Percentiles rank a stretch among this genome's conserved stretches.
Conservation (phyloP, 2,888 invertebrate species). For the Drosophila anceps region DNA sequence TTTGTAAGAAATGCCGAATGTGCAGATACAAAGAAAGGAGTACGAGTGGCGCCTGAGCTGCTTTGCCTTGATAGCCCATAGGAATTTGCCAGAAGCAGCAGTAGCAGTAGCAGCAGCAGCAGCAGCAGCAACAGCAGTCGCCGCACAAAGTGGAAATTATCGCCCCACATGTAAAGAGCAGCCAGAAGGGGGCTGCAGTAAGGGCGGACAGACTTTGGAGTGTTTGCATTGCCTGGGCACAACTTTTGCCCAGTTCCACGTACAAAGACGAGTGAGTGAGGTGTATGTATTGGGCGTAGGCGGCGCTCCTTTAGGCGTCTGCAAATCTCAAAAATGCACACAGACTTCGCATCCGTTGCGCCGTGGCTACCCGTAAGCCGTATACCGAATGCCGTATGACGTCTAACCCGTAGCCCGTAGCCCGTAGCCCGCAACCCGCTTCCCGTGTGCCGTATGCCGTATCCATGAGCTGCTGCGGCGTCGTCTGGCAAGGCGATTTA, state of each 20-base stretch:
- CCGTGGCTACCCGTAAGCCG: slow-evolving; percentile 29
- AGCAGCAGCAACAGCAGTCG: slow-evolving; percentile 20
- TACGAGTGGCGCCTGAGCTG: slow-evolving; percentile 44
- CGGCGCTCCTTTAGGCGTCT: slow-evolving; percentile 72
- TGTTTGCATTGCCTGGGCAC: slow-evolving; percentile 72
- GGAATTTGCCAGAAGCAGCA: slow-evolving; percentile 40
- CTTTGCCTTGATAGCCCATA: slow-evolving; percentile 56
- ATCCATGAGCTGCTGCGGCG: slow-evolving; percentile 42
- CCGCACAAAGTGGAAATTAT: slow-evolving; percentile 74
- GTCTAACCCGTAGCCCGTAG: slow-evolving; percentile 2
- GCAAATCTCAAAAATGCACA: slow-evolving; percentile 80
- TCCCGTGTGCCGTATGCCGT: slow-evolving; percentile 15
- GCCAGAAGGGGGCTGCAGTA: neutral
- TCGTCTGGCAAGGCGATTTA: slow-evolving; percentile 85
- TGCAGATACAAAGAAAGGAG: neutral
- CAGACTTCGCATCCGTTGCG: slow-evolving; percentile 71
- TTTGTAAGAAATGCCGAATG: slow-evolving; percentile 35
- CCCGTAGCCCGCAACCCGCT: slow-evolving; percentile 2
- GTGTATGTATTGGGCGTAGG: slow-evolving; percentile 47
- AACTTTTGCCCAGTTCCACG: slow-evolving; percentile 63
- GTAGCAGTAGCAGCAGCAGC: slow-evolving; percentile 30
- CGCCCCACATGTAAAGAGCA: slow-evolving; percentile 57
- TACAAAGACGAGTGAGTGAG: slow-evolving; percentile 17
- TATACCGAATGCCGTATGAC: slow-evolving; percentile 15
- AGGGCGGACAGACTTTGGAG: slow-evolving; percentile 48